Base-by-base conservation (phyloP, 2,797 vertebrate species). In the Poecilia velifera region DNA sequence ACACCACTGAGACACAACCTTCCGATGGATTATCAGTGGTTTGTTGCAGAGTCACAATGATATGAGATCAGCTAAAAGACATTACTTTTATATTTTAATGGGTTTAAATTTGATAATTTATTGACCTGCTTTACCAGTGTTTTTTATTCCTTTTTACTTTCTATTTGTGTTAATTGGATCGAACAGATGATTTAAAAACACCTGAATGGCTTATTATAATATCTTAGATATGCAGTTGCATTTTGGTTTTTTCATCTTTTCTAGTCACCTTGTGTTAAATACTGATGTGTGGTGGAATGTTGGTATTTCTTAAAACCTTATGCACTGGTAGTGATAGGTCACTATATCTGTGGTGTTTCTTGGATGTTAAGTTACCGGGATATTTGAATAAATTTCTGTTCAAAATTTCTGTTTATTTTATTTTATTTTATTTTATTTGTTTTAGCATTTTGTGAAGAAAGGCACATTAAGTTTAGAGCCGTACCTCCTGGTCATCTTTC, bases 371-470 rank as follows among this genome's bases (percentile, higher is more conserved):
- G 66, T 86, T 89, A 82, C 85, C 78, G 46, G 53, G 66, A 72
- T 84, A 55, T 66, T 59, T 89, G 22, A 94, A 91, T 93, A 94
- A 89, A 92, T 88, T 72, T 87, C 34, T 88, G 77, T 76, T 85
- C 16, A 74, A 88, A 76, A 46, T 71, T 25, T 12, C 0, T 77
- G 25, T 62, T 36, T 18, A 39, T 66, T 7, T 31, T 31, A 31
- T 31, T 31, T 36, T 2, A 25, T 5, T 12, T 72, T 12, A 81
- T 22, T 1, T 80, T 73, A 78, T 4, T 55, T 7, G 12, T 57
- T 59, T 82, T 53, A 49, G 39, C 28, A 62, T 6, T 39, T 66
- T 25, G 25, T 25, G 41, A 68, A 68, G 3, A 16, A 34, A 6
- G 12, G 20, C 34, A 10, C 18, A 68, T 25, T 22, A 62, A 62